Evolutionary conservation across 1,140 invertebrate species (phyloP).

Genomic region (Lucilia cuprina): DNA sequence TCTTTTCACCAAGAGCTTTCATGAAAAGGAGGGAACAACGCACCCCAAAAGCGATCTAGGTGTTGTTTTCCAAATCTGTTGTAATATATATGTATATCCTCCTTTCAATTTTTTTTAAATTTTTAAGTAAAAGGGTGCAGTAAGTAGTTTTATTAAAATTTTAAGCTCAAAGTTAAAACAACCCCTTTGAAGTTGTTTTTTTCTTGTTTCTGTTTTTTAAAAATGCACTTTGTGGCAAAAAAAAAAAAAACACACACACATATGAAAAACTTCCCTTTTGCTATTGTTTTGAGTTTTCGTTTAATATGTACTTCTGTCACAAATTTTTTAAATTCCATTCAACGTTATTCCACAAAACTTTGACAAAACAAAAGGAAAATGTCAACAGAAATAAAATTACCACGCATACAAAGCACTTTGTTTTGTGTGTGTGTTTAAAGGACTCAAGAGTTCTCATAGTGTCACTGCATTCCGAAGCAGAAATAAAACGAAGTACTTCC

Average conservation of each 20-base stretch:
- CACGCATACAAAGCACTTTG: neutral
- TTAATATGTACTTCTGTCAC: neutral
- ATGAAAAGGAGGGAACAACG: too few species aligned
- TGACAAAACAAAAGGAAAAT: neutral
- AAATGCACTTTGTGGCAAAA: neutral
- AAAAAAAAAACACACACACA: too few species aligned
- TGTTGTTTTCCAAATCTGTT: too few species aligned
- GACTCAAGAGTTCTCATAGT: too few species aligned
- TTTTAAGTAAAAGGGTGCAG: neutral
- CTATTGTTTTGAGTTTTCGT: neutral
- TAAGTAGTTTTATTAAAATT: neutral
- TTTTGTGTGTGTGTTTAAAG: too few species aligned
- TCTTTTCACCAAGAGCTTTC: too few species aligned
- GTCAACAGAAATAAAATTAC: slow-evolving; percentile 8
- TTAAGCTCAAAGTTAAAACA: neutral
- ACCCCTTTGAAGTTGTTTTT: neutral
- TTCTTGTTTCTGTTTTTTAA: neutral
- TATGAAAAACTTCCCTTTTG: neutral
- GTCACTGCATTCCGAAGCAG: too few species aligned
- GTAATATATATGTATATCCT: too few species aligned
- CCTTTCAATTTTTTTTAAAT: too few species aligned
- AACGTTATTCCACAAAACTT: neutral
- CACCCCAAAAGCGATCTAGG: too few species aligned
- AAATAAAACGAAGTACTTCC: too few species aligned
- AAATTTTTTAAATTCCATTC: neutral